Evolutionary conservation across 2,113 vertebrate species (phyloP).

Genomic region (Cololabis saira): DNA sequence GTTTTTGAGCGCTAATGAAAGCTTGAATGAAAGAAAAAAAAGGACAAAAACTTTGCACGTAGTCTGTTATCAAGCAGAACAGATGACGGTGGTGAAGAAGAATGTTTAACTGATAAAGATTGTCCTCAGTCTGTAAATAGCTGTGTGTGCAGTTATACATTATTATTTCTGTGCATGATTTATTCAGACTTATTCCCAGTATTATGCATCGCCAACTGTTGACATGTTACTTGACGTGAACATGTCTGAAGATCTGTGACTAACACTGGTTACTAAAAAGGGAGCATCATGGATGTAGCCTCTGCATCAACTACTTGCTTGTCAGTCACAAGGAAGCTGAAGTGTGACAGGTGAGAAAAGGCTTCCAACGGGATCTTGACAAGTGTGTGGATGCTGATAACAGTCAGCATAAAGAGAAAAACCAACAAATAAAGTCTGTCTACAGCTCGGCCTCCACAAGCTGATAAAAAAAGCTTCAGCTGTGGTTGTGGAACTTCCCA

Average conservation of each 20-base stretch:
- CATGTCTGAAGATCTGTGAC: neutral
- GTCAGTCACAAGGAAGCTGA: slow-evolving; percentile 55
- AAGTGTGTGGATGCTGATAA: slow-evolving; percentile 40
- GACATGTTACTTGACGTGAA: neutral
- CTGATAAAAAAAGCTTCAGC: slow-evolving; percentile 41
- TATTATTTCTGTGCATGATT: no score
- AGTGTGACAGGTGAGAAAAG: slow-evolving; percentile 68
- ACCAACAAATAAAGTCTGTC: slow-evolving; percentile 19
- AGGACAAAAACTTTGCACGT: no score
- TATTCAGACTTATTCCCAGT: no score
- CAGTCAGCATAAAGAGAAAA: slow-evolving; percentile 21
- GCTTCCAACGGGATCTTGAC: slow-evolving; percentile 52
- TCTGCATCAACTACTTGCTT: slow-evolving; percentile 17
- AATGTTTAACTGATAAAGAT: no score
- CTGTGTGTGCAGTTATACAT: no score
- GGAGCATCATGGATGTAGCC: slow-evolving; percentile 20
- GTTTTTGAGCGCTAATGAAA: no score
- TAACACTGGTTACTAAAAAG: slow-evolving; percentile 6
- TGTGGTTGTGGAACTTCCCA: slow-evolving; percentile 49
- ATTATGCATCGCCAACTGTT: no score
- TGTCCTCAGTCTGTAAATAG: no score
- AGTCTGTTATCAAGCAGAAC: no score
- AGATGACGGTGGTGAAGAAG: no score
- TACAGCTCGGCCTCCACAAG: slow-evolving; percentile 9
- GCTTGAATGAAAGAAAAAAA: no score